Base-by-base conservation (phyloP, 2,888 invertebrate species). In the Caenorhabditis parvicauda region DNA sequence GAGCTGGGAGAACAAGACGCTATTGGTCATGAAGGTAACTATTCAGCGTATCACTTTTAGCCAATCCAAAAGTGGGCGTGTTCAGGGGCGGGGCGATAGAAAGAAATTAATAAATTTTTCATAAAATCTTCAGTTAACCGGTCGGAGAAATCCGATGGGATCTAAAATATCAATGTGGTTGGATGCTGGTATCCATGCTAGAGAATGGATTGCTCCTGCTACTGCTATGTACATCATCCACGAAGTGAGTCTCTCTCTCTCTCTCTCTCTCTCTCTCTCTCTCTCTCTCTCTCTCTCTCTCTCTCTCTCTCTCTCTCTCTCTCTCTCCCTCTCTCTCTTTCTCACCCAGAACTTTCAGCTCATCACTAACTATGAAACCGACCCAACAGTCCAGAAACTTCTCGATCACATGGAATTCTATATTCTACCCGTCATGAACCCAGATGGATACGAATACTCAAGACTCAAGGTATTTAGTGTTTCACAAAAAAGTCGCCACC, bases 351-450 rank as follows among this genome's bases (percentile, higher is more conserved):
- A n/a, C n/a, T n/a, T n/a, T n/a, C n/a, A n/a, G n/a, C 37, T 67
- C 6, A 52, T 67, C 6, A 29, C 57, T 22, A 63, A 63, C 25
- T 68, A 68, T 35, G 68, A 64, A 21, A 60, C 57, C 12, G 68
- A 68, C 58, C 59, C 68, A 14, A 41, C 57, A 0, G 58, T 72
- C 19, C 69, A 70, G 32, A 62, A 63, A 14, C 54, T 78, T 24
- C 48, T 80, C 45, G 78, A 80, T 44, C 62, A 74, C 39, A 59
- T 79, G n/a, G 78, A 80, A 42, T 80, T 72, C 57, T 77, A 80
- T 61, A 70, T 79, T 42, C 54, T 79, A 21, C 79, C 79, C 0
- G 75, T 79, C 2, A 70, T 77, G 70, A 80, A 80, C 51, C 78
- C 79, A 14, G 79, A 80, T 58, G 79, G 77, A 19, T 78, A 78